These are phyloP conservation scores for Podocnemis expansa DNA, from an alignment of 2,113 vertebrate genomes.

Conservation along the genomic window DNA sequence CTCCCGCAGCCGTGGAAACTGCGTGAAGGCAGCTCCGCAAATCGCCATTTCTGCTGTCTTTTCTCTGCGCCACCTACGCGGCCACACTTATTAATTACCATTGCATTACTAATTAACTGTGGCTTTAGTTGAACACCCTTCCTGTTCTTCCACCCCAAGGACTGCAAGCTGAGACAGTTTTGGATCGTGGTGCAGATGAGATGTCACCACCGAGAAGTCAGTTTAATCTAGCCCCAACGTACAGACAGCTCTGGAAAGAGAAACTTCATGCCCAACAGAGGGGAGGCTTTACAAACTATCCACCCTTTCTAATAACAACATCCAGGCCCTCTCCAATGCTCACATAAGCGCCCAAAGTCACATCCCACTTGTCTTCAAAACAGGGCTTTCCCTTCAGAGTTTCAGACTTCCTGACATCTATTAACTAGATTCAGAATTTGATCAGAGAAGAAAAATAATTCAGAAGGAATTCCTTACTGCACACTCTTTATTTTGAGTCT, in stretches of 20 bases:
- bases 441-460: not conserved
- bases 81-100: rapidly evolving
- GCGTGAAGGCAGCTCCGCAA: not conserved
- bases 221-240: not conserved
- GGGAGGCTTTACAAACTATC: not conserved
- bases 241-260: not conserved
- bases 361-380: not conserved
- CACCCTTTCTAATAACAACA: rapidly evolving
- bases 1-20: not conserved
- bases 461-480: not conserved
- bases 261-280: not conserved
- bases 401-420: not conserved
- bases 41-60: not conserved
- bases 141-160: not conserved
- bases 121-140: not conserved
- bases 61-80: not conserved
- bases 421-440: not conserved
- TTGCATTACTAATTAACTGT: not conserved
- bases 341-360: not conserved
- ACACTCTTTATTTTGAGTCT: not conserved
- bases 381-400: not conserved
- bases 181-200: not conserved
- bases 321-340: rapidly evolving
- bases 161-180: not conserved
- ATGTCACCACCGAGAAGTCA: not conserved